phyloP scores from a whole-genome alignment of 2,113 vertebrate genomes.

The Pogonocichla stellata region DNA sequence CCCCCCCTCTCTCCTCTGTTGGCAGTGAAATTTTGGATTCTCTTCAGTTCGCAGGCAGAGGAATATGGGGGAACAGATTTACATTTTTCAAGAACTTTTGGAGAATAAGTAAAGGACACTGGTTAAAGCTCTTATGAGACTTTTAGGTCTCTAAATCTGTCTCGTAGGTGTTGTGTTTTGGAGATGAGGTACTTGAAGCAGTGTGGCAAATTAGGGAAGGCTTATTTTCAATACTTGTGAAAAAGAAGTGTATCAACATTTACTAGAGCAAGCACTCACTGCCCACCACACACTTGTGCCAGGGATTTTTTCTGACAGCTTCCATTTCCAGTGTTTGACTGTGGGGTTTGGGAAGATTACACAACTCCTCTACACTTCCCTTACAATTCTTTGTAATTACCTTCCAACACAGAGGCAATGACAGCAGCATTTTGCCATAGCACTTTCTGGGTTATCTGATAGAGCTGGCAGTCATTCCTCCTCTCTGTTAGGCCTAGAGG shows the following conservation, averaged over 20 bases:
- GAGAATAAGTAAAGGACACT: background rate
- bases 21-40: background rate
- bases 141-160: background rate
- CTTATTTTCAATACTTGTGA: background rate
- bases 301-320: background rate
- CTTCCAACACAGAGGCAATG: background rate
- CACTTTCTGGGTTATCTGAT: background rate
- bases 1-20: background rate
- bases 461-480: background rate
- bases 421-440: background rate
- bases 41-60: slow-evolving; percentile 1
- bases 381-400: background rate
- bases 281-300: background rate
- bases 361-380: background rate
- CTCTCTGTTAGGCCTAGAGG: background rate
- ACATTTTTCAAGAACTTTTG: background rate
- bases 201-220: background rate
- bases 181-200: background rate
- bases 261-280: background rate
- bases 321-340: background rate
- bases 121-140: background rate
- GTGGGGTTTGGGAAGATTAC: background rate
- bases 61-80: background rate
- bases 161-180: background rate
- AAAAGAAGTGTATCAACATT: background rate